A percentile compares a stretch with the other conserved stretches of the same genome.
Evolutionary conservation across 2,888 invertebrate species (phyloP).

Genomic region (Drosophila ustulata): DNA sequence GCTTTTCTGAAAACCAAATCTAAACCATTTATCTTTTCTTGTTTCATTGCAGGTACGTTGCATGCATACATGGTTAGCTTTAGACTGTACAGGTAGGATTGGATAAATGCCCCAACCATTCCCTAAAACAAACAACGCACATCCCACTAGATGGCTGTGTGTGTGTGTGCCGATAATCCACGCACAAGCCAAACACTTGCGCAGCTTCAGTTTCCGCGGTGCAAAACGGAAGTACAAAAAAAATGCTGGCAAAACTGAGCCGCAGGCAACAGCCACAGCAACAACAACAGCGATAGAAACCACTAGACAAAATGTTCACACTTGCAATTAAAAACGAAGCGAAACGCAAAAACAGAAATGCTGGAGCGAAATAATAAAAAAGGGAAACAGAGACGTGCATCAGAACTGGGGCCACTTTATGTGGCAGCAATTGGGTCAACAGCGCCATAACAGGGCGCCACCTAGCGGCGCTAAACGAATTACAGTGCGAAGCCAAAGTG

Average conservation of each 20-base stretch:
- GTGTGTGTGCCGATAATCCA: slow-evolving; percentile 39
- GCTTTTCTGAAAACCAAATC: slow-evolving; percentile 13
- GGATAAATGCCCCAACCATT: slow-evolving; percentile 24
- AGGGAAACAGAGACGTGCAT: slow-evolving; percentile 2
- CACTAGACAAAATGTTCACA: slow-evolving; percentile 67
- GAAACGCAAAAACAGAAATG: slow-evolving; percentile 4
- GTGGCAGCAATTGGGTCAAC: slow-evolving; percentile 71
- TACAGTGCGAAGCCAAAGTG: slow-evolving; percentile 62
- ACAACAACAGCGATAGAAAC: slow-evolving; percentile 14
- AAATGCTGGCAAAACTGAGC: slow-evolving; percentile 42
- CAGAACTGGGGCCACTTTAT: slow-evolving; percentile 39
- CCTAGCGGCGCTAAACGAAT: slow-evolving; percentile 77
- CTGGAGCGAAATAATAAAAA: slow-evolving; percentile 11
- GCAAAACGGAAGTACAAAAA: slow-evolving; percentile 51
- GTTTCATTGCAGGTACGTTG: slow-evolving; percentile 51
- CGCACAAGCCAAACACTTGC: slow-evolving; percentile 56
- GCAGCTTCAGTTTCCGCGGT: slow-evolving; percentile 27
- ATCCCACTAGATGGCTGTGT: slow-evolving; percentile 4
- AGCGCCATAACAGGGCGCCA: slow-evolving; percentile 65
- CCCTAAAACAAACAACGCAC: slow-evolving; percentile 15
- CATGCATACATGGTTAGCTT: background rate
- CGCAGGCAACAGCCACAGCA: slow-evolving; percentile 17
- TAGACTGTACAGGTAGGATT: slow-evolving; percentile 19
- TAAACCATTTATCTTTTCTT: slow-evolving; percentile 9
- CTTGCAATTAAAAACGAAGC: slow-evolving; percentile 63